These are phyloP conservation scores for Arge pagana DNA, from an alignment of 2,888 invertebrate species.

Conservation along the genomic window DNA sequence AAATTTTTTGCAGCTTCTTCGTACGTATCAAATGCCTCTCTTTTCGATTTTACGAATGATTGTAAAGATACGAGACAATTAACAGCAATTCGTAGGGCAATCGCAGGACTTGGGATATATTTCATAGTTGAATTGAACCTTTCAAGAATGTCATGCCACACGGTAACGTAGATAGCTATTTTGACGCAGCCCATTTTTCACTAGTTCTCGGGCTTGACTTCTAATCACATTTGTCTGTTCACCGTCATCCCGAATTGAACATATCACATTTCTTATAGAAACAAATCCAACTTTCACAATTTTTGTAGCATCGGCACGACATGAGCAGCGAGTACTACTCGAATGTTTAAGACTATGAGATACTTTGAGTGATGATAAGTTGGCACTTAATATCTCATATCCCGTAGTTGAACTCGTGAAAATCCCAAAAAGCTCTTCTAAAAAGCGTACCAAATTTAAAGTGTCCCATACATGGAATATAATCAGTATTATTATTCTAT, in stretches of 20 bases:
- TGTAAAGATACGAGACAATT: no score
- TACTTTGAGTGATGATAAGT: no score
- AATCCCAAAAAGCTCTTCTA: conserved; percentile 33
- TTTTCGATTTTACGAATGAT: no score
- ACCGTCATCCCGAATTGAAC: not conserved
- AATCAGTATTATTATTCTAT: conserved; percentile 31
- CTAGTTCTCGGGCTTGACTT: not conserved
- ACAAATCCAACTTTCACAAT: not conserved
- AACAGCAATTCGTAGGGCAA: no score
- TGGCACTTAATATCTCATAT: no score
- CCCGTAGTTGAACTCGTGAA: conserved; percentile 30
- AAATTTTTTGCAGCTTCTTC: no score
- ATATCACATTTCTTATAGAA: not conserved
- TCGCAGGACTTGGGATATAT: no score
- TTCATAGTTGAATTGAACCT: not conserved
- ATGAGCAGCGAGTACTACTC: not conserved
- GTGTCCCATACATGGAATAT: conserved; percentile 32
- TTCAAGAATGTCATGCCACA: not conserved
- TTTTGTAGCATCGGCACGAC: not conserved
- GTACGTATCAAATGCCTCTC: no score
- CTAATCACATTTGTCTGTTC: not conserved
- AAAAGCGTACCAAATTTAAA: conserved; percentile 34
- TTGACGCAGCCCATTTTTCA: not conserved
- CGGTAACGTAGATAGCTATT: not conserved
- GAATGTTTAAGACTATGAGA: no score